Evolutionary conservation across 37 sponge, comb jelly and placozoan species (phyloP), one percentile per base, ranked within the genome.

Genomic region (Cliona cf. orientalis): DNA sequence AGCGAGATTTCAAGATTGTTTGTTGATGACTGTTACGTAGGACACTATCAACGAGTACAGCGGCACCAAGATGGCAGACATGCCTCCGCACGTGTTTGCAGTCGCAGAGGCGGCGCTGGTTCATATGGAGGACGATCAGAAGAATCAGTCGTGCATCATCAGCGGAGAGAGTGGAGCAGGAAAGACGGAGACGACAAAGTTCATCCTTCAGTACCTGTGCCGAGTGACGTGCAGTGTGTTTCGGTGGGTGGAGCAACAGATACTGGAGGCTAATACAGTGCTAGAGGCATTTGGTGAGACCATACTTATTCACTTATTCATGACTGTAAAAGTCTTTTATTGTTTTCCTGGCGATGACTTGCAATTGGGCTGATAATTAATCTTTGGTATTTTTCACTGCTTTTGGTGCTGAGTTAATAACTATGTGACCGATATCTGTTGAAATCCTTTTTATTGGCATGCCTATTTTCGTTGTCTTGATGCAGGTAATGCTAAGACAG

Each of bases 161-260:
- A 92, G 93, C 59, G 97, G 97, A 42, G 97, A 97, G 75, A 95
- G 93, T 79, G 97, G 97, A 58, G 95, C 97, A 29, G 97, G 97
- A 42, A 97, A 97, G 92, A 97, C 97, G 19, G 97, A 97, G 71
- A 94, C 93, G 0, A 97, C 97, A 36, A 97, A 94, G 80, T 92
- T 92, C 85, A 97, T 97, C 39, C 81, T 97, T 23, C 97, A 94
- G 82, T 97, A 97, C 64, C 85, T 97, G 39, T 97, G 97, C 61
- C 67, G 89, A 1, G 95, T 97, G 28, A 95, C 97, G 0, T 84
- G 83, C 63, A 90, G 90, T 35, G 95, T 87, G 21, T 78, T 91
- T 5, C 71, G 79, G 58, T 97, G 97, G 97, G 90, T 92, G 28
- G 95, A 97, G 78, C 95, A 94, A 34, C 95, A 95, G 83, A 97